Conservation (phyloP, 2,113 vertebrate species). For the Lasiurus borealis region DNA sequence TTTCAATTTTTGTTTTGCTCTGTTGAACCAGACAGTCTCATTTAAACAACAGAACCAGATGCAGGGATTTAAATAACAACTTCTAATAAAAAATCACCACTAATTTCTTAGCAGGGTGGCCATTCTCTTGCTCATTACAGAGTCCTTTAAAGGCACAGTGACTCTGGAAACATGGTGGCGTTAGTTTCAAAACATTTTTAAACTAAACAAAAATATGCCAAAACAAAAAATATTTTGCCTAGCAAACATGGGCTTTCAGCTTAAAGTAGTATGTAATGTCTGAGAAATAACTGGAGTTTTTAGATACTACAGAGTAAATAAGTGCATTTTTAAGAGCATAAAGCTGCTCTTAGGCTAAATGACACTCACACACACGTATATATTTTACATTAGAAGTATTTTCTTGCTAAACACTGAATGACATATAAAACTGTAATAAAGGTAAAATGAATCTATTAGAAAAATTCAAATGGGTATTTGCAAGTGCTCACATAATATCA, state of each 20-base stretch:
- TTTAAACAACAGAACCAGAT: constrained; percentile 76
- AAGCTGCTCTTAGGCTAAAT: background rate
- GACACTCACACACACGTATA: background rate
- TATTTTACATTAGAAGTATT: background rate
- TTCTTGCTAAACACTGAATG: constrained; percentile 28
- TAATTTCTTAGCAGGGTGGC: constrained; percentile 61
- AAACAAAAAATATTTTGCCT: background rate
- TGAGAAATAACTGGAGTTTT: constrained; percentile 6
- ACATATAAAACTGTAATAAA: constrained; percentile 31
- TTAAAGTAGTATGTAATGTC: constrained; percentile 28
- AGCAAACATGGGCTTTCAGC: constrained; percentile 6
- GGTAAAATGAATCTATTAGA: background rate
- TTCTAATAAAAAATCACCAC: constrained; percentile 75
- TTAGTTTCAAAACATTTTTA: constrained; percentile 8
- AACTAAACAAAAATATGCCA: constrained; percentile 46
- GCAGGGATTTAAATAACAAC: constrained; percentile 68
- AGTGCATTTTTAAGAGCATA: background rate
- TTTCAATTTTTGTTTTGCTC: constrained; percentile 72
- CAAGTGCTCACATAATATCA: background rate
- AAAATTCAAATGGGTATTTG: constrained; percentile 30
- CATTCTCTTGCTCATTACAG: constrained; percentile 4
- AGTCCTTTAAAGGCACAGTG: background rate
- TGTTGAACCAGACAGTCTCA: constrained; percentile 63
- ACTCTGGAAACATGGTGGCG: background rate
- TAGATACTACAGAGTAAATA: background rate